A percentile compares a stretch with the other conserved stretches of the same genome.
Evolutionary conservation across 1,140 invertebrate species (phyloP).

Genomic region (Eufriesea mexicana): DNA sequence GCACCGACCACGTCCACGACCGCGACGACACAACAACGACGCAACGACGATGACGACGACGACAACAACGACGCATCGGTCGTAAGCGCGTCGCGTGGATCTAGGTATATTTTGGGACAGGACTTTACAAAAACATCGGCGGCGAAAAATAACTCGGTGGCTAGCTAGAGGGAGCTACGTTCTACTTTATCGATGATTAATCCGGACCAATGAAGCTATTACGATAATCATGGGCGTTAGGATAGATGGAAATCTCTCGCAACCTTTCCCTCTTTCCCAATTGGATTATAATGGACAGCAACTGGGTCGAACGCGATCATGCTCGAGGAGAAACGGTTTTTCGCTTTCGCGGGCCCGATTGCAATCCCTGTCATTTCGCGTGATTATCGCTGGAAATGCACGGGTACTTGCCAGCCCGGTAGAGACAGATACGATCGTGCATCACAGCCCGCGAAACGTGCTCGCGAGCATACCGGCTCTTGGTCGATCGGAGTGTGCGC

Average conservation of each 20-base stretch:
- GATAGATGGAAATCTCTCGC: neutral
- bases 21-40: too few relatives aligned
- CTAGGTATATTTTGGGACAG: neutral
- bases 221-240: neutral
- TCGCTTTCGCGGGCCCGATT: slow-evolving; percentile 26
- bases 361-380: slow-evolving; percentile 41
- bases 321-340: slow-evolving; percentile 21
- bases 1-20: too few relatives aligned
- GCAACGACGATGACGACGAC: too few relatives aligned
- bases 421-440: slow-evolving; percentile 25
- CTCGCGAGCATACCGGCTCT: neutral
- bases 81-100: too few relatives aligned
- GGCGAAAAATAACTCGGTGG: neutral
- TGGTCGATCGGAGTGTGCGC: neutral
- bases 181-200: neutral
- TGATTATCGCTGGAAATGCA: slow-evolving; percentile 36
- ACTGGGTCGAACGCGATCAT: slow-evolving; percentile 9
- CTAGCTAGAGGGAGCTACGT: too few relatives aligned
- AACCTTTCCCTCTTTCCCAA: neutral
- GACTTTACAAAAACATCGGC: too few relatives aligned
- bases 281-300: slow-evolving; percentile 2
- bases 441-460: neutral
- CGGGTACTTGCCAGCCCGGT: neutral
- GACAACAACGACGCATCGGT: too few relatives aligned
- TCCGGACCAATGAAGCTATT: neutral